A percentile compares a stretch with the other conserved stretches of the same genome.
phyloP scores from a whole-genome alignment of 2,797 vertebrate species.

The Betta splendens region DNA sequence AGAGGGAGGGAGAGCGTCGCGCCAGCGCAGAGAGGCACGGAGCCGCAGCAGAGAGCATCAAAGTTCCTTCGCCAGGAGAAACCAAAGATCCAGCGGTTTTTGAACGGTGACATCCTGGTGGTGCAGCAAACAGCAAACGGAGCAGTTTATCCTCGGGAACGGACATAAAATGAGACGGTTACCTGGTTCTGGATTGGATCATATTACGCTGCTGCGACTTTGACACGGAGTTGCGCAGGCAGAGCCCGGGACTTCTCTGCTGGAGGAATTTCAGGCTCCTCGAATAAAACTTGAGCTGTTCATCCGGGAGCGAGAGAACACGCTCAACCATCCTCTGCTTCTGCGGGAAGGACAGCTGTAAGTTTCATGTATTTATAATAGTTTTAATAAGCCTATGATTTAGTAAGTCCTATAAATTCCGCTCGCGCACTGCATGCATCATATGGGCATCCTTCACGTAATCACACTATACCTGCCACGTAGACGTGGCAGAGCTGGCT shows the following conservation, averaged over 20 bases:
- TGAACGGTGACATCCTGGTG: neutral
- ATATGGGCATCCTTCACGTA: slow-evolving; percentile 50
- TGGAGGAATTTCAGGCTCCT: slow-evolving; percentile 46
- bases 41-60: slow-evolving; percentile 52
- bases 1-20: slow-evolving; percentile 30
- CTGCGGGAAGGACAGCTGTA: slow-evolving; percentile 50
- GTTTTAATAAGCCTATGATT: too few relatives aligned
- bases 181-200: slow-evolving; percentile 55
- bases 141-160: slow-evolving; percentile 6
- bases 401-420: too few relatives aligned
- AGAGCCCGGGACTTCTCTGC: slow-evolving; percentile 42
- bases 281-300: slow-evolving; percentile 47
- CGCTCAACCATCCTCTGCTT: slow-evolving; percentile 38
- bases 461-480: slow-evolving; percentile 76
- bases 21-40: slow-evolving; percentile 67
- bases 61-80: slow-evolving; percentile 26
- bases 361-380: slow-evolving; percentile 47
- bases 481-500: slow-evolving; percentile 56
- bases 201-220: slow-evolving; percentile 46
- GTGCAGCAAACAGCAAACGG: neutral
- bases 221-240: slow-evolving; percentile 61
- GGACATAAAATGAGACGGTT: slow-evolving; percentile 70
- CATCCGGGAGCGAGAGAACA: slow-evolving; percentile 59
- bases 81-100: slow-evolving; percentile 1
- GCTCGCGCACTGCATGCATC: neutral